A percentile compares a stretch with the other conserved stretches of the same genome.
phyloP scores from a whole-genome alignment of 2,888 invertebrate species.

The Drosophila hamatofila region DNA sequence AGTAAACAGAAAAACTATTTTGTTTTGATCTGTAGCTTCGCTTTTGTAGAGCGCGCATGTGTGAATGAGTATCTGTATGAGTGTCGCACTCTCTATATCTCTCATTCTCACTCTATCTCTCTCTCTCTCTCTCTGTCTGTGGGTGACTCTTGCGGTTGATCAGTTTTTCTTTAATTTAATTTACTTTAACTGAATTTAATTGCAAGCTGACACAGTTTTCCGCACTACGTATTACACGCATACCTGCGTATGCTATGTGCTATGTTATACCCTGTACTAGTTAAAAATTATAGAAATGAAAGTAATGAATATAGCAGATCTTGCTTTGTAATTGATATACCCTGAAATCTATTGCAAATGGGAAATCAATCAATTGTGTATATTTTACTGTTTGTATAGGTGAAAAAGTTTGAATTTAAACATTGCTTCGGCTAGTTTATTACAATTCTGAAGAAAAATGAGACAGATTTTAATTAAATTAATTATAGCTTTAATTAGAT shows the following conservation, averaged over 20 bases:
- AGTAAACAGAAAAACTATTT: constrained; percentile 52
- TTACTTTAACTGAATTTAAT: constrained; percentile 51
- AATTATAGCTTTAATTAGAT: too few relatives aligned
- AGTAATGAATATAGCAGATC: background rate
- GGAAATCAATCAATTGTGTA: too few relatives aligned
- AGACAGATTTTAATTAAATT: too few relatives aligned
- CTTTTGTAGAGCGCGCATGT: constrained; percentile 11
- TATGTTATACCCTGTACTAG: background rate
- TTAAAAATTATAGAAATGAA: background rate
- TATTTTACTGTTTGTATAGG: too few relatives aligned
- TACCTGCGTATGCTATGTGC: background rate
- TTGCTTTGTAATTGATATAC: background rate
- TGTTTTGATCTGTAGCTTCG: constrained; percentile 73
- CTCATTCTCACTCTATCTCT: background rate
- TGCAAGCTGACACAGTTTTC: constrained; percentile 59
- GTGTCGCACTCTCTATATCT: background rate
- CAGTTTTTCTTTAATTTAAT: constrained; percentile 33
- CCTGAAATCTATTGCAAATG: background rate
- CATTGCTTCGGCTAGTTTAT: too few relatives aligned
- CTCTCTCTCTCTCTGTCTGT: too few relatives aligned
- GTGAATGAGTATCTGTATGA: background rate
- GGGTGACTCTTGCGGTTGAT: constrained; percentile 11
- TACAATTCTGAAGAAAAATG: too few relatives aligned
- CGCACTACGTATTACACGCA: background rate
- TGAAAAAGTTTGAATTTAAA: too few relatives aligned